Base-by-base conservation (phyloP, 2,113 vertebrate genomes). In the Rhinolophus sinicus region DNA sequence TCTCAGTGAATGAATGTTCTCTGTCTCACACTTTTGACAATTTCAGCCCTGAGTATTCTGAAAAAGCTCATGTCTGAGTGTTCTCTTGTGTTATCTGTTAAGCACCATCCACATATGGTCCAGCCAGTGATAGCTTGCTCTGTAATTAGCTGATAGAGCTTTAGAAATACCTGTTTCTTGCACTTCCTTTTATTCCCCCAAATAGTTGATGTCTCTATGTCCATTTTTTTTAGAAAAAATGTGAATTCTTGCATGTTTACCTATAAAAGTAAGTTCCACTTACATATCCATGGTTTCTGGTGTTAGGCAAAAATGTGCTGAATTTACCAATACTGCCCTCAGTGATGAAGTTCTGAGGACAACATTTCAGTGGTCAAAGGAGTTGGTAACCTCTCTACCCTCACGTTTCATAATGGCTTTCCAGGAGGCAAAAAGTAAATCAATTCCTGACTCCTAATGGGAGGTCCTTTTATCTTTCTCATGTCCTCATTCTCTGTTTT, bases 381-480 rank as follows among this genome's bases (percentile, higher is more conserved):
- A 75, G 24, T 64, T 56, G 75, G 75, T 80, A 87, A 94, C 89
- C n/a, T 28, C 18, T 86, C 58, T 76, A 44, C 21, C 26, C 56
- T 97, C 56, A 52, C 6, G 2, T 89, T 93, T 92, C 69, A 92
- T 62, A 92, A 77, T 76, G 81, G 44, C 60, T 92, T 96, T 93
- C 75, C 60, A 93, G 38, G 2, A 93, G 9, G 83, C 91, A 76
- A 93, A 87, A 77, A 47, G 30, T n/a, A 86, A 85, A 83, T 89
- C 83, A 96, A 92, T 95, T 58, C 9, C 72, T 78, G 65, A 86
- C 56, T 85, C 50, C 13, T 88, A 86, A 60, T 60, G 38, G 72
- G 64, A 92, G 38, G 3, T 80, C 69, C n/a, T 94, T 96, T 97
- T 67, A 92, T 96, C 93, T 95, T 80, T 88, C 82, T 47, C 77